Evolutionary conservation across 2,888 invertebrate genomes (phyloP), one percentile per base, ranked within the genome.

Genomic region (Acanthosepion pharaonis): DNA sequence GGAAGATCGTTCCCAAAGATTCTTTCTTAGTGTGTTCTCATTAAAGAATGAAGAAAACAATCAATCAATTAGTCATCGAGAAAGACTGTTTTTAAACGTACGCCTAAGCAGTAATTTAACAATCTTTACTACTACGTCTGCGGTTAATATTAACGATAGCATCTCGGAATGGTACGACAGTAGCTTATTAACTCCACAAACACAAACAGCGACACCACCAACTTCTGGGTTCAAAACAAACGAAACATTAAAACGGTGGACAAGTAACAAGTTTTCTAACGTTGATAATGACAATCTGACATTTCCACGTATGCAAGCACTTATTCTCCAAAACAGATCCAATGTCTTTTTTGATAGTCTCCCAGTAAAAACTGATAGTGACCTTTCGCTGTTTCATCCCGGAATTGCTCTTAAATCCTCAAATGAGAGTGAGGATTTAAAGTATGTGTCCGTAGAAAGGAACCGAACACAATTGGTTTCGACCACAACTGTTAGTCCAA

Each of bases 291-390:
- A n/a, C 25, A 25, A 59, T 59, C n/a, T 28, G n/a, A 78, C 78
- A 11, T 78, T 78, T 3, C 78, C 28, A n/a, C n/a, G 78, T 78
- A 78, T 11, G 78, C n/a, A 78, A n/a, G 78, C 78, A 5, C 28
- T n/a, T 4, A n/a, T 78, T n/a, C 78, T 78, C 8, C 78, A 11
- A 8, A 78, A 78, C 18, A 78, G 1, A 78, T n/a, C 78, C n/a
- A 9, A 8, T n/a, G 15, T 0, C n/a, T n/a, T n/a, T n/a, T n/a
- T n/a, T 9, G 28, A 28, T 1, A 8, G 9, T n/a, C 8, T n/a
- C 28, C n/a, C 0, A 78, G 59, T 20, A 6, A 78, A n/a, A 15
- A n/a, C 9, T 15, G 8, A 0, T 9, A n/a, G 78, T 8, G 9
- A n/a, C 11, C 1, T 78, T n/a, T 59, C 5, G 5, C 25, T 59